phyloP scores from a whole-genome alignment of 1,140 invertebrate species.

The Triops longicaudatus region DNA sequence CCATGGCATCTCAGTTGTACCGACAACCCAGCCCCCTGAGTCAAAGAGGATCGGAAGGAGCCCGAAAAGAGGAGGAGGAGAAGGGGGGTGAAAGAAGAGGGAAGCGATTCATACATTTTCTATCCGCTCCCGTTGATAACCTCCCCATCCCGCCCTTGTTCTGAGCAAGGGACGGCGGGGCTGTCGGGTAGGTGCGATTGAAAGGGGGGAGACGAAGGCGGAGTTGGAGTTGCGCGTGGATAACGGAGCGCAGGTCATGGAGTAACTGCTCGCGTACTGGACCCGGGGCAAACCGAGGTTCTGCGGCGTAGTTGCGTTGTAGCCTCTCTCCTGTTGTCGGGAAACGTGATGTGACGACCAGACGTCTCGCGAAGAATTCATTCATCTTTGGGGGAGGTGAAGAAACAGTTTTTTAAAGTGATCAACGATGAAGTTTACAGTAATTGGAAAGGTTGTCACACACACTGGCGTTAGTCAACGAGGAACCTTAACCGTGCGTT shows the following conservation, averaged over 20 bases:
- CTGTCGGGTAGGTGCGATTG: not conserved
- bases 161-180: not conserved
- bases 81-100: not conserved
- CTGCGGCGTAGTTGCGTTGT: slow-evolving; percentile 4
- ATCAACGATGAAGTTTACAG: not conserved
- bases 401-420: not conserved
- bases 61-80: not conserved
- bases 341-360: not conserved
- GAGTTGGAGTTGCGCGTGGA: slow-evolving; percentile 2
- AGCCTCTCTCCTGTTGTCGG: not conserved
- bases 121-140: not conserved
- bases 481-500: no score
- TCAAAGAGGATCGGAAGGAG: not conserved
- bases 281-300: not conserved
- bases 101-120: not conserved
- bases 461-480: not conserved
- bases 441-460: not conserved
- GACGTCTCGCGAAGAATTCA: not conserved
- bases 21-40: not conserved
- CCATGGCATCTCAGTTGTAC: slow-evolving; percentile 7
- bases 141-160: not conserved
- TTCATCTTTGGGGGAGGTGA: not conserved
- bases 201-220: not conserved
- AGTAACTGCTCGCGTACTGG: not conserved
- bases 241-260: slow-evolving; percentile 8